A percentile compares a stretch with the other conserved stretches of the same genome.
phyloP scores from a whole-genome alignment of 2,888 invertebrate species.

The Pilophorus perplexus region DNA sequence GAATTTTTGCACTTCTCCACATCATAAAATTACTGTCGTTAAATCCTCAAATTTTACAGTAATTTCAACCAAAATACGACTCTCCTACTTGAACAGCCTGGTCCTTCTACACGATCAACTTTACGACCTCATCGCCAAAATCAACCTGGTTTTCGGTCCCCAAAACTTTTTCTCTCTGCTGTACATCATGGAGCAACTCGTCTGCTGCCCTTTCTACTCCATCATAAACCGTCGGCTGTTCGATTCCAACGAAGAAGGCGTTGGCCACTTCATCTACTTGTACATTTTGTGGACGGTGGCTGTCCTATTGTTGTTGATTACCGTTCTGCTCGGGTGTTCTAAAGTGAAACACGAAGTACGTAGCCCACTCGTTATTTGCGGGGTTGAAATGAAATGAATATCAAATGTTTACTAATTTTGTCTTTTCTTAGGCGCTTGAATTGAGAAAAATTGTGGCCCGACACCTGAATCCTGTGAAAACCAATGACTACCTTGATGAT shows the following conservation, averaged over 20 bases:
- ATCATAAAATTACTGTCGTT: background rate
- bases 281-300: constrained; percentile 2
- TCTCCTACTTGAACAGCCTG: background rate
- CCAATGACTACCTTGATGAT: background rate
- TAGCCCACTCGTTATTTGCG: no score
- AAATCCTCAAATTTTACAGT: background rate
- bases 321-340: background rate
- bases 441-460: constrained; percentile 5
- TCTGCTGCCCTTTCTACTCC: constrained; percentile 20
- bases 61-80: background rate
- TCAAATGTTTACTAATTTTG: no score
- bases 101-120: constrained; percentile 6
- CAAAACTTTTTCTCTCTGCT: constrained; percentile 13
- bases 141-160: background rate
- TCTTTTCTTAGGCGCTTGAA: background rate
- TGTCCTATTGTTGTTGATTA: background rate
- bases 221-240: constrained; percentile 5
- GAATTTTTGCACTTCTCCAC: no score
- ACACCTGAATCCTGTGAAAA: constrained; percentile 16
- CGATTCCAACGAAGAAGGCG: background rate
- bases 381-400: background rate
- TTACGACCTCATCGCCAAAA: constrained; percentile 7
- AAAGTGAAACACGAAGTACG: constrained; percentile 27
- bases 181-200: constrained; percentile 27
- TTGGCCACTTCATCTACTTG: background rate